Evolutionary conservation across 2,113 vertebrate species (phyloP).

Genomic region (Clarias magur): DNA sequence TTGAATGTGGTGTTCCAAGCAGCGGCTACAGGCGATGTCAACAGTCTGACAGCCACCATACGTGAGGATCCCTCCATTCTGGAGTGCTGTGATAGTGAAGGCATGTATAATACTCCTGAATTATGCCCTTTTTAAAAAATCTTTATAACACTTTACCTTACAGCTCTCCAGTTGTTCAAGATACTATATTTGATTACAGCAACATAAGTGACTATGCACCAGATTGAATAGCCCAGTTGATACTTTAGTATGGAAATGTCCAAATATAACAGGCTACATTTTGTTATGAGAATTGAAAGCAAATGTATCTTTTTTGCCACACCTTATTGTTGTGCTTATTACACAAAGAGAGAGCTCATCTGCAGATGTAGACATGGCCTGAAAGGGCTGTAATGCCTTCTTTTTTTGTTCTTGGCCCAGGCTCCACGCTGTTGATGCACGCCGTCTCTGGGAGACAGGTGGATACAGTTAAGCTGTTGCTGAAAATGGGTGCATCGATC

Average conservation of each 20-base stretch:
- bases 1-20: conserved; percentile 83
- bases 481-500: conserved; percentile 91
- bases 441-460: conserved; percentile 86
- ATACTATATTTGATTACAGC: background rate
- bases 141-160: background rate
- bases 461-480: conserved; percentile 85
- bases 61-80: conserved; percentile 86
- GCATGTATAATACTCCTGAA: conserved; percentile 61
- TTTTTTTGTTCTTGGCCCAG: conserved; percentile 41
- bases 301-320: background rate
- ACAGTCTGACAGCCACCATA: conserved; percentile 81
- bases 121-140: background rate
- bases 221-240: background rate
- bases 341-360: background rate
- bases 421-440: conserved; percentile 79
- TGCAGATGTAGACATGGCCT: background rate
- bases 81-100: conserved; percentile 84
- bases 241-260: background rate
- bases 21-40: conserved; percentile 82
- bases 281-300: background rate
- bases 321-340: background rate
- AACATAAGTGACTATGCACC: background rate
- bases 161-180: background rate
- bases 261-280: background rate
- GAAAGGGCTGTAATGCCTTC: background rate